These are phyloP conservation scores for Drosophila albomicans DNA, from an alignment of 1,140 invertebrate species.

Conservation along the genomic window DNA sequence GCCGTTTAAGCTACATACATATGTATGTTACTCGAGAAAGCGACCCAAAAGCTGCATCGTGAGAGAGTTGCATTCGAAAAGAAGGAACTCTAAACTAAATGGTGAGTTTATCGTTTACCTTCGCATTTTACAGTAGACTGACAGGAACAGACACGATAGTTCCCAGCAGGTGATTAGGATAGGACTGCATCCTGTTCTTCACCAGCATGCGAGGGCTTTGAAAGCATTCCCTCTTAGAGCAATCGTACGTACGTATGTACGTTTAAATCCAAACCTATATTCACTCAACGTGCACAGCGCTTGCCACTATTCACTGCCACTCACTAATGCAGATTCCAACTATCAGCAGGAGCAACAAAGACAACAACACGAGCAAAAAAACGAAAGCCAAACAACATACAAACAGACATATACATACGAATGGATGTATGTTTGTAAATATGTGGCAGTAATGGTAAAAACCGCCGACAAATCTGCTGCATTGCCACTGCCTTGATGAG, in stretches of 20 bases:
- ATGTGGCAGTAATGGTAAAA: conserved; percentile 71
- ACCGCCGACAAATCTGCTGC: conserved; percentile 80
- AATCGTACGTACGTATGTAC: not conserved
- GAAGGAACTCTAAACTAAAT: conserved; percentile 55
- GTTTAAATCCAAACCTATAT: conserved; percentile 50
- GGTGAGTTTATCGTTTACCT: conserved; percentile 62
- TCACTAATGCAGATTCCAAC: conserved; percentile 77
- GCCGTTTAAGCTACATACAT: conserved; percentile 49
- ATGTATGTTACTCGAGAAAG: too few relatives aligned
- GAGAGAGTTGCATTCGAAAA: conserved; percentile 15
- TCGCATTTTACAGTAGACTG: conserved; percentile 20
- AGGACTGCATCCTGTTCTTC: too few relatives aligned
- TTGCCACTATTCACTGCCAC: conserved; percentile 58
- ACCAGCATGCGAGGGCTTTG: too few relatives aligned
- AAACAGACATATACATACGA: not conserved
- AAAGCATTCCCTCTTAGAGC: too few relatives aligned
- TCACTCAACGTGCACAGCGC: conserved; percentile 70
- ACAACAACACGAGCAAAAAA: conserved; percentile 6
- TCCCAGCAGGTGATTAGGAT: not conserved
- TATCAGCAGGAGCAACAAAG: conserved; percentile 47
- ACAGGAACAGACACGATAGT: not conserved
- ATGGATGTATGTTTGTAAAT: conserved; percentile 7
- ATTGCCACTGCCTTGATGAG: conserved; percentile 41
- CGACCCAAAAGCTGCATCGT: too few relatives aligned
- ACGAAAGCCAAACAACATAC: not conserved